Evolutionary conservation across 2,888 invertebrate genomes (phyloP), one percentile per base, ranked within the genome.

Genomic region (Zygothrica quintamaculata): DNA sequence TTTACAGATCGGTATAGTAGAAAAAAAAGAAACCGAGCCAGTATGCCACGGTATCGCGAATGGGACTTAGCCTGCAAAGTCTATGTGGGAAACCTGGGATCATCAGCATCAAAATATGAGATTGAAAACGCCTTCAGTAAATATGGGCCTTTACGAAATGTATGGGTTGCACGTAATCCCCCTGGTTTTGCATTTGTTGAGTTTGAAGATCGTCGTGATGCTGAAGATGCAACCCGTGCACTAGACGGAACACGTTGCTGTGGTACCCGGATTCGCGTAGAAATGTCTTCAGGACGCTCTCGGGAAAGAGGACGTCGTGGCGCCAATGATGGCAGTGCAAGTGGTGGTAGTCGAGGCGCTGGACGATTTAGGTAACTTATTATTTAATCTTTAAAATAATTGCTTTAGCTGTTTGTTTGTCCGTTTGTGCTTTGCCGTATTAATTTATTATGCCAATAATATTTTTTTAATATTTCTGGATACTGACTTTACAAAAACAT

Each of bases 131-230:
- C 95, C n/a, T 97, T 97, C 89, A 93, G 94, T 73, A 95, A 96
- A 91, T 97, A 95, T 90, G 97, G 97, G 1, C 95, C 95, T 1
- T 91, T 97, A 62, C 93, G 95, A 71, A 97, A 96, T 91, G 96
- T 97, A 3, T 97, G 97, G 97, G 96, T 97, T 7, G 97, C 97
- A 0, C 92, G 96, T 85, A 96, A 97, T 89, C 97, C 97, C 59
- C 96, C 97, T 12, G 97, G 96, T 13, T 96, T 96, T 92, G 96
- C 96, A 0, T 96, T 96, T 91, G 95, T 96, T 22, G 96, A 96
- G 90, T 96, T 95, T 90, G 96, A 96, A 90, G 96, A 97, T 89
- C 93, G 94, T 29, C 92, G 96, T 64, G 96, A 96, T 91, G 96
- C 96, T 7, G 95, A 96, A 89, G 96, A 96, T 91, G 95, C 96